Base-by-base conservation (phyloP, 2,113 vertebrate genomes). In the Sebastes schlegelii region DNA sequence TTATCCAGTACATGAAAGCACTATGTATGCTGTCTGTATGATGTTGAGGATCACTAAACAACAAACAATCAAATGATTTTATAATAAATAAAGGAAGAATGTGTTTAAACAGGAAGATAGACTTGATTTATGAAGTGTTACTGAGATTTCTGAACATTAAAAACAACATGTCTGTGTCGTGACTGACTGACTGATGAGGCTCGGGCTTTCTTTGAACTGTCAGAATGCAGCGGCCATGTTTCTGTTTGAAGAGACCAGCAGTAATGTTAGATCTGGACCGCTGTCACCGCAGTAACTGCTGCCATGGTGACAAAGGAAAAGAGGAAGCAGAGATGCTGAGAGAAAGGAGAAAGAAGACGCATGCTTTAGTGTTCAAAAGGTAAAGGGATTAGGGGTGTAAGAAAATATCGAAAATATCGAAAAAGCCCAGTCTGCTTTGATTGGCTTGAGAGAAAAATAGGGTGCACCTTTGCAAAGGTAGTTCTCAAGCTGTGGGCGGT, bases 301-400 rank as follows among this genome's bases (percentile, higher is more conserved):
- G 76, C 90, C 83, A 89, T 88, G 88, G 90, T 48, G 75, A 89
- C 85, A 49, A 66, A 71, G 34, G 43, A n/a, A 45, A 46, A 61
- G 64, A 58, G 48, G 60, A 12, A 65, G 45, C 54, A 17, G 13
- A 54, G 63, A 82, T 58, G 57, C 21, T 48, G n/a, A 73, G 49
- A 26, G 60, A 54, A 17, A 65, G 26, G n/a, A 48, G 45, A 67
- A 45, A 68, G 26, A 26, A 42, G 57, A 45, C 34, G 16, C 5
- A 12, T 34, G 62, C 14, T 54, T 60, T 40, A 51, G 65, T 12
- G 54, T 40, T 80, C 6, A 58, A 12, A 23, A 14, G 17, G n/a
- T 64, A 34, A 34, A 34, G 34, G 3, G 34, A 34, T 34, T 34
- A 34, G 34, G 34, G 34, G 3, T 34, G 34, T 34, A 34, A 34